phyloP scores from a whole-genome alignment of 2,113 vertebrate genomes.

The Sciurus niger region DNA sequence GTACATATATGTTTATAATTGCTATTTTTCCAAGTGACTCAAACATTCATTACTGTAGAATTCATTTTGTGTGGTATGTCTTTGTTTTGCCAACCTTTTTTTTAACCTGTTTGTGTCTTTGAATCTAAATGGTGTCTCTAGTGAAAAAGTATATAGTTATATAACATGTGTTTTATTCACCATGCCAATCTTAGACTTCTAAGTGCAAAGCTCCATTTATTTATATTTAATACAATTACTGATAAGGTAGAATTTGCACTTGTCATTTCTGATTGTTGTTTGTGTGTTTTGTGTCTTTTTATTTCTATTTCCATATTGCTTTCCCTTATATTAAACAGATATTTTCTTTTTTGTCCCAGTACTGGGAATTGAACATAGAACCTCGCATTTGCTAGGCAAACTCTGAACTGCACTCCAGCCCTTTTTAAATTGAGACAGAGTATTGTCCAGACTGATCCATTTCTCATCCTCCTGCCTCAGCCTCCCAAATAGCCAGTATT shows the following conservation, averaged over 20 bases:
- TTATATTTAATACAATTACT: constrained; percentile 24
- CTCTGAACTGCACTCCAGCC: no score
- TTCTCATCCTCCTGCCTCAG: no score
- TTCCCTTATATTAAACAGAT: background rate
- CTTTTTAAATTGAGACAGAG: no score
- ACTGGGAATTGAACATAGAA: no score
- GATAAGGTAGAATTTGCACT: background rate
- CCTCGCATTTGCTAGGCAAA: no score
- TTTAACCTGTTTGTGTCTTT: constrained; percentile 23
- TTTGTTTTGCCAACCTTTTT: background rate
- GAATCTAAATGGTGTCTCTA: background rate
- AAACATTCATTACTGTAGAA: background rate
- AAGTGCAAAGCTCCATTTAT: background rate
- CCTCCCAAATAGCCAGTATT: no score
- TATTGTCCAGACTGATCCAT: no score
- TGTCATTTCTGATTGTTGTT: background rate
- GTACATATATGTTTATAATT: background rate
- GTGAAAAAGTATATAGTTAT: background rate
- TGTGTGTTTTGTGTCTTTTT: background rate
- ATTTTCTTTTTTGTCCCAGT: no score
- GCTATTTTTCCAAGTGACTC: background rate
- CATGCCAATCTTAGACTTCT: background rate
- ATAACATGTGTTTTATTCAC: background rate
- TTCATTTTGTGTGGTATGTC: background rate
- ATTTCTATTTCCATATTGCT: background rate